Conservation (phyloP, 1,140 invertebrate species). For the Diuraphis noxia region DNA sequence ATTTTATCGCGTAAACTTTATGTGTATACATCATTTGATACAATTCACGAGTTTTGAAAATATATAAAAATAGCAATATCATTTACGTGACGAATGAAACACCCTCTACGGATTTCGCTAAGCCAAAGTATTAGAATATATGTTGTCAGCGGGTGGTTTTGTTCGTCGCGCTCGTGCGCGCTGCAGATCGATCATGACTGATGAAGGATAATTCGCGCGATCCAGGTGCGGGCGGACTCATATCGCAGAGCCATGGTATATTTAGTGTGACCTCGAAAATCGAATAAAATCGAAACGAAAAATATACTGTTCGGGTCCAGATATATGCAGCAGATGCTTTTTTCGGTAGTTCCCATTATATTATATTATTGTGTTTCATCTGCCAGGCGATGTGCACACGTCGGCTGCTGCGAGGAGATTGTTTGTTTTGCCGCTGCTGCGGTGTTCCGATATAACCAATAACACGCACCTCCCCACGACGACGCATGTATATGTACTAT, state of each 20-base stretch:
- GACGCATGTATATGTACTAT: background rate
- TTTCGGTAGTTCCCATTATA: background rate
- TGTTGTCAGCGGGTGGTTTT: background rate
- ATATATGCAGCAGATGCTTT: background rate
- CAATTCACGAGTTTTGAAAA: background rate
- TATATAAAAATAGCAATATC: background rate
- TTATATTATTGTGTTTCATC: slow-evolving; percentile 11
- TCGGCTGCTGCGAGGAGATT: background rate
- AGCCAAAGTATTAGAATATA: background rate
- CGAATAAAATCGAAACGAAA: background rate
- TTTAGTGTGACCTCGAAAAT: background rate
- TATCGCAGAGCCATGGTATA: background rate
- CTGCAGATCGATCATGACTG: background rate
- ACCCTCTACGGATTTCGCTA: background rate
- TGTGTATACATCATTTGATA: background rate
- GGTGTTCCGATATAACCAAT: slow-evolving; percentile 1
- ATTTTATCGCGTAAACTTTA: background rate
- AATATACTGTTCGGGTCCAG: background rate
- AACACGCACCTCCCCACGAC: background rate
- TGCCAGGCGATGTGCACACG: background rate
- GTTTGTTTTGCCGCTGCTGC: background rate
- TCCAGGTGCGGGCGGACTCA: background rate
- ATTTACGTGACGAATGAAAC: background rate
- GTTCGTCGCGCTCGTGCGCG: no score
- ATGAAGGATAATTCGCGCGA: background rate